These are phyloP conservation scores for Lutraria lutraria DNA, from an alignment of 2,888 invertebrate genomes.

Conservation along the genomic window DNA sequence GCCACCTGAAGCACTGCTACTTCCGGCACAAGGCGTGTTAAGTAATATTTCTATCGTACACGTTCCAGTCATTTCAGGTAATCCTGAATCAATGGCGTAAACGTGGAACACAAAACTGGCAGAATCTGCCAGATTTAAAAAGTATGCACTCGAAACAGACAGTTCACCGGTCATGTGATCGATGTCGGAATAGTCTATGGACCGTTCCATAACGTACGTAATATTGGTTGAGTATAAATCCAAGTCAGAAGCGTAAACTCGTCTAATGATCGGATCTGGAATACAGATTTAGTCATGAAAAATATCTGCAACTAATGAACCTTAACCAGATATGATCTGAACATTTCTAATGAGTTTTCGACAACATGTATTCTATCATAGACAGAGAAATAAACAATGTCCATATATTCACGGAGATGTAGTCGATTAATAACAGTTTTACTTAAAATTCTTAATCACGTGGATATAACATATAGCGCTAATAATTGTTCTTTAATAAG, in stretches of 20 bases:
- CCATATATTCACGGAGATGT: background rate
- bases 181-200: background rate
- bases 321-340: background rate
- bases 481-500: too few relatives aligned
- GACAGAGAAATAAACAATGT: background rate
- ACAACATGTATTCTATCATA: background rate
- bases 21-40: background rate
- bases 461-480: background rate
- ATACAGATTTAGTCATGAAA: background rate
- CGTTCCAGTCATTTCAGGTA: background rate
- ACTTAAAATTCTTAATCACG: background rate
- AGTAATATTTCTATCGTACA: background rate
- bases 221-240: constrained; percentile 16
- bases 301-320: background rate
- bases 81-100: background rate
- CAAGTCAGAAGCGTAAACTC: constrained; percentile 11
- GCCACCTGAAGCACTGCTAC: background rate
- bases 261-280: background rate
- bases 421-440: background rate
- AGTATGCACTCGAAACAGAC: background rate
- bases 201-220: background rate
- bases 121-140: background rate
- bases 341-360: background rate
- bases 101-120: background rate
- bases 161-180: constrained; percentile 3